Base-by-base conservation (phyloP, 2,888 invertebrate species). In the Cybosia mesomella region DNA sequence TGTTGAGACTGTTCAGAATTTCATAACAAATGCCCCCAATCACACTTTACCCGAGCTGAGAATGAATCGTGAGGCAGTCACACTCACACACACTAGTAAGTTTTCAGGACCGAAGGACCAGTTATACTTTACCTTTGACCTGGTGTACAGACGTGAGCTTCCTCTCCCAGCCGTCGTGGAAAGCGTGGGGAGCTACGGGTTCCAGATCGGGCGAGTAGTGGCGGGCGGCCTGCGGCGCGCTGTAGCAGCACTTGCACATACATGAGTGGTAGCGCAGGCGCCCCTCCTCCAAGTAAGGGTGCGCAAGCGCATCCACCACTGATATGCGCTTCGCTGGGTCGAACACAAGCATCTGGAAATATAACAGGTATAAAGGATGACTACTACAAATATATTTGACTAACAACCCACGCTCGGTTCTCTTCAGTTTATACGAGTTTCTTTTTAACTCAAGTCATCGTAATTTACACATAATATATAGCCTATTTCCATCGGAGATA, bases 221-320 rank as follows among this genome's bases (percentile, higher is more conserved):
- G 70, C 99, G 95, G 8, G 94, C 93, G 76, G 94, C 92, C 36
- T 92, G 91, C 68, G 94, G 94, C 65, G 91, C 90, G 82, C 89
- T 90, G 92, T 97, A 98, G 95, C 99, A 99, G 89, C 99, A 99
- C 90, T 98, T 98, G 96, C 99, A 99, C 99, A 99, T 99, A 94
- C 99, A 99, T 75, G 99, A 99, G 95, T 99, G 99, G 96, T 99
- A 99, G 87, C 99, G 97, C 87, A 99, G 96, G 79, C 99, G 97
- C 36, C 99, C 99, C 92, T 99, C 99, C 89, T 99, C 99, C 79
- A 99, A 95, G 95, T 99, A 99, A 10, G 99, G 99, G 95, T 99
- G 99, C 67, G 98, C 98, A 80, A 99, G 96, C 43, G 99, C 99
- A 90, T 99, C 98, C 70, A 98, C 97, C 66, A 99, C 99, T 2